Evolutionary conservation across 2,888 invertebrate species (phyloP).

Genomic region (Lissocephala sabroskyi): DNA sequence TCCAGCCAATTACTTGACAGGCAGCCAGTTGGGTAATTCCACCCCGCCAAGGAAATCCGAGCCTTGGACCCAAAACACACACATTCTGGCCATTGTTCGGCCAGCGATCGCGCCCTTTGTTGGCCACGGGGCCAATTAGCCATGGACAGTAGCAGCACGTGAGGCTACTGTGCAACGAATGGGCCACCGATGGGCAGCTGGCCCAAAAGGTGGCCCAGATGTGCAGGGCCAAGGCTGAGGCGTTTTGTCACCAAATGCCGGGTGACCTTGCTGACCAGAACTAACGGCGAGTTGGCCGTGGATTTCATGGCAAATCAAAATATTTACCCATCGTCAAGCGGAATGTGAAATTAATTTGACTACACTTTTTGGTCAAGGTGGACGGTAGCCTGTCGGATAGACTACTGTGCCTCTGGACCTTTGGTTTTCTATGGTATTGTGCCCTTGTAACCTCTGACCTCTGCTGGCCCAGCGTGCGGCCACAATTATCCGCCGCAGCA

Average conservation of each 20-base stretch:
- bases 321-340: constrained; percentile 44
- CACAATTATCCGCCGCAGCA: constrained; percentile 10
- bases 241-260: constrained; percentile 19
- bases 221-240: too few relatives aligned
- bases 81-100: not conserved
- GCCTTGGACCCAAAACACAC: too few relatives aligned
- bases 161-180: constrained; percentile 49
- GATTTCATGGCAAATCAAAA: constrained; percentile 51
- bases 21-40: constrained; percentile 5
- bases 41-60: not conserved
- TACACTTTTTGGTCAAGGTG: constrained; percentile 29
- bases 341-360: constrained; percentile 61
- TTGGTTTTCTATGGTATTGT: constrained; percentile 31
- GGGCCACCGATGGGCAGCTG: constrained; percentile 10
- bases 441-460: constrained; percentile 36
- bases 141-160: constrained; percentile 28
- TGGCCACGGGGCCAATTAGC: constrained; percentile 20
- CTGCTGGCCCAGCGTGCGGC: not conserved
- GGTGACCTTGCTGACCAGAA: constrained; percentile 64
- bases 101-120: not conserved
- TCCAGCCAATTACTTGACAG: not conserved
- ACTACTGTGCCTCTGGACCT: too few relatives aligned
- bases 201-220: constrained; percentile 18
- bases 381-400: not conserved
- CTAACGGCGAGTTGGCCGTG: constrained; percentile 30